A percentile compares a stretch with the other conserved stretches of the same genome.
phyloP scores from a whole-genome alignment of 2,797 vertebrate species.

The Dallia pectoralis region DNA sequence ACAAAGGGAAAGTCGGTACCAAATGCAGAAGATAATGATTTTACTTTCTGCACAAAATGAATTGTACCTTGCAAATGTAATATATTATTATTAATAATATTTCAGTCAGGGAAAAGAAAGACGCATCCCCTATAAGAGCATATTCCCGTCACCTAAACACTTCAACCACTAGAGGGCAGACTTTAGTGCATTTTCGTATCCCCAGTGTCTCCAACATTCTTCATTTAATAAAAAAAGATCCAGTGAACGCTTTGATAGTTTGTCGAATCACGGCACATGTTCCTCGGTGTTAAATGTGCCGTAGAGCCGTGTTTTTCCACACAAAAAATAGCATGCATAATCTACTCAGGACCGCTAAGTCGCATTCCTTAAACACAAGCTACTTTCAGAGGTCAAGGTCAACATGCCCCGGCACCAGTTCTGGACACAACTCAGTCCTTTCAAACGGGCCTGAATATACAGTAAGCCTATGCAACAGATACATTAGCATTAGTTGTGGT shows the following conservation, averaged over 20 bases:
- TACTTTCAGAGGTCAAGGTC: slow-evolving; percentile 26
- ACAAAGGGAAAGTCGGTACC: too few species aligned
- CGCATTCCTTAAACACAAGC: slow-evolving; percentile 49
- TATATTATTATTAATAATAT: too few species aligned
- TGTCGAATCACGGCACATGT: background rate
- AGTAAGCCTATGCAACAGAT: background rate
- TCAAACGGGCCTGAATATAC: slow-evolving; percentile 5
- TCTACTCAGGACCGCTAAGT: slow-evolving; percentile 54
- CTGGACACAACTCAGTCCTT: slow-evolving; percentile 13
- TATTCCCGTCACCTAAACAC: background rate
- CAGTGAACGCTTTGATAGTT: too few species aligned
- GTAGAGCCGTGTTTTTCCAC: slow-evolving; percentile 7
- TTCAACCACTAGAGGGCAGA: slow-evolving; percentile 23
- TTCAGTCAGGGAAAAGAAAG: background rate
- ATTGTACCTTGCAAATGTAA: too few species aligned
- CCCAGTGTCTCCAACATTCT: background rate
- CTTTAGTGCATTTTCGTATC: background rate
- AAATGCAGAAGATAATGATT: too few species aligned
- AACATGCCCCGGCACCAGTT: background rate
- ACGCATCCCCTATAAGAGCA: background rate
- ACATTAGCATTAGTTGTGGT: background rate
- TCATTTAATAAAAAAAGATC: too few species aligned
- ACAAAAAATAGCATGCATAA: slow-evolving; percentile 37
- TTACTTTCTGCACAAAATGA: too few species aligned
- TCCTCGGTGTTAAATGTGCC: background rate